Base-by-base conservation (phyloP, 2,113 vertebrate species). In the Chamaea fasciata region DNA sequence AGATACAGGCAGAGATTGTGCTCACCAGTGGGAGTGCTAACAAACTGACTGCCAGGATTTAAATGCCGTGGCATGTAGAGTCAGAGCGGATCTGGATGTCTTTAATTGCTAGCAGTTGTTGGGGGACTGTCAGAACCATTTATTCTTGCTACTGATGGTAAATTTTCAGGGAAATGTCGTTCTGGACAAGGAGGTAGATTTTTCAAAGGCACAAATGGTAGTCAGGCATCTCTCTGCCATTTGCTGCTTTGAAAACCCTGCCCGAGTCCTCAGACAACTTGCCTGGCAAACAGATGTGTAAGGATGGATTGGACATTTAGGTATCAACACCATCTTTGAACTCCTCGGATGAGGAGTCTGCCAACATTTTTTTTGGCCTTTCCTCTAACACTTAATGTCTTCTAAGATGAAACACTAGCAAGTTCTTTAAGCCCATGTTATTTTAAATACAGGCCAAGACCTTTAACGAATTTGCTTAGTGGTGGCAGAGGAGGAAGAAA, bases 401-500 rank as follows among this genome's bases (percentile, higher is more conserved):
- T 88, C 90, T 92, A 96, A 96, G 96, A 98, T 97, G 92, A 98
- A 97, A 98, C 95, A 96, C 91, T 78, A 82, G 94, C 95, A 93
- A 88, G 91, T 97, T 95, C 96, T 98, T 97, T 97, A 97, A 97
- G 97, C 94, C 95, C 94, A 88, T 97, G 98, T 97, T 97, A 97
- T 97, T 98, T 98, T 97, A 96, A 97, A 97, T 94, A 93, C 78
- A 95, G 98, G 97, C 90, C 96, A 96, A 95, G 97, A 97, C 97
- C 97, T 98, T 97, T 96, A 85, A 95, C 95, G 92, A 97, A 97
- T 97, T 95, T 98, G 95, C 97, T 98, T 97, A 96, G 96, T 94
- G 96, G 95, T 95, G 95, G 95, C 95, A 96, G 95, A 97, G 96
- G 73, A 97, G 87, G 86, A 96, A 97, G 97, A 98, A 97, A 97